These are phyloP conservation scores for Cyphomyrmex costatus DNA, from an alignment of 1,140 invertebrate species.

Conservation along the genomic window DNA sequence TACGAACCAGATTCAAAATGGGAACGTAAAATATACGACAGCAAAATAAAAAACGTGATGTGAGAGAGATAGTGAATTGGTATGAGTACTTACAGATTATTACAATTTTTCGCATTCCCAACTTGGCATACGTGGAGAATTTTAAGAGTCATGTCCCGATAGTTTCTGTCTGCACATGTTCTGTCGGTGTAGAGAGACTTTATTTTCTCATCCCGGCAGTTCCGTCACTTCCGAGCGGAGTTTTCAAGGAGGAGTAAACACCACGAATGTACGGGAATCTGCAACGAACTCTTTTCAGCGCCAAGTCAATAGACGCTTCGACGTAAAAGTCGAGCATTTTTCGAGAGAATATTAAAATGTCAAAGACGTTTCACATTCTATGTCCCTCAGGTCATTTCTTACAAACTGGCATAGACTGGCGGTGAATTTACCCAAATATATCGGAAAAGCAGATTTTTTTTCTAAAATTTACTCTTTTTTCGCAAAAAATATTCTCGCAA, in stretches of 20 bases:
- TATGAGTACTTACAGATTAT: conserved; percentile 8
- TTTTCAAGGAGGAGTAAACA: conserved; percentile 38
- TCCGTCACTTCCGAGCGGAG: conserved; percentile 25
- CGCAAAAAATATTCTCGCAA: background rate
- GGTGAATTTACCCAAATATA: background rate
- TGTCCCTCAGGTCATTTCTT: background rate
- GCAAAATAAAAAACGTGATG: background rate
- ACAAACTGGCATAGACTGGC: background rate
- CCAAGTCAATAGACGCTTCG: conserved; percentile 58
- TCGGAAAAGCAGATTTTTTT: background rate
- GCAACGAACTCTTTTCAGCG: conserved; percentile 15
- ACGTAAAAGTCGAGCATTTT: conserved; percentile 28
- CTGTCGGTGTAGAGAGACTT: conserved; percentile 15
- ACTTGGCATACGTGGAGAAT: background rate
- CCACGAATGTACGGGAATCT: conserved; percentile 32
- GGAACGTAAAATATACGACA: background rate
- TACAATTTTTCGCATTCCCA: background rate
- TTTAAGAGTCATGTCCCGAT: conserved; percentile 10
- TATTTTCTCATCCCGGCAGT: conserved; percentile 43
- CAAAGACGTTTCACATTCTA: conserved; percentile 3
- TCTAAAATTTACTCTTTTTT: background rate
- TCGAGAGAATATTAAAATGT: conserved; percentile 53
- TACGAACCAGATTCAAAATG: background rate
- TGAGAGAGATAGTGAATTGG: background rate
- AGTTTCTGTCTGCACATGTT: conserved; percentile 16